A percentile compares a stretch with the other conserved stretches of the same genome.
phyloP scores from a whole-genome alignment of 92 coral and sea anemone species.

The Virgularia gustaviana region DNA sequence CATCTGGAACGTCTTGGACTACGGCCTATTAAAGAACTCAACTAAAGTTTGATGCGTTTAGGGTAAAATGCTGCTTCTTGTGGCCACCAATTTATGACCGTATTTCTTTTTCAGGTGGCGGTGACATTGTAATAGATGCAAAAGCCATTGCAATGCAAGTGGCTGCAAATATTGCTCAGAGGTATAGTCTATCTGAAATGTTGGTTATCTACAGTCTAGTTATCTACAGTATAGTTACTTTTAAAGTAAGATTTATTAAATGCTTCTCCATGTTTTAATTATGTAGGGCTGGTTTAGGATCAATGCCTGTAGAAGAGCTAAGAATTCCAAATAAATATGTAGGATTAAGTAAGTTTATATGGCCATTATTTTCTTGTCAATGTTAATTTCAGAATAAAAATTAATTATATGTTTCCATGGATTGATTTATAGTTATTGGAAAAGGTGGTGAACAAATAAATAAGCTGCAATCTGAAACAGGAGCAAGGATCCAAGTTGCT shows the following conservation, averaged over 20 bases:
- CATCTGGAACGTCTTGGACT: no score
- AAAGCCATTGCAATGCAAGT: conserved; percentile 98
- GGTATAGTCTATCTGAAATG: conserved; percentile 47
- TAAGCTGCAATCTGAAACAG: conserved; percentile 96
- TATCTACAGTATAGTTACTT: background rate
- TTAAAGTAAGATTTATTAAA: background rate
- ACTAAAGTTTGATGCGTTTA: background rate
- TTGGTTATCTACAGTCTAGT: background rate
- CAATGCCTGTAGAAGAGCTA: conserved; percentile 83
- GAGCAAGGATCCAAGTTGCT: conserved; percentile 99
- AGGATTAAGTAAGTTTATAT: conserved; percentile 76
- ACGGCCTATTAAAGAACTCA: no score
- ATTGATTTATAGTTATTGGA: conserved; percentile 72
- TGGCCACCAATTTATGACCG: conserved; percentile 8
- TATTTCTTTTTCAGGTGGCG: conserved; percentile 17
- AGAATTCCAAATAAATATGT: conserved; percentile 96
- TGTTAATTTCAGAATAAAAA: background rate
- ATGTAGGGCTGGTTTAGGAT: conserved; percentile 90
- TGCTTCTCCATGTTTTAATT: background rate
- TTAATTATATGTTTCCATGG: background rate
- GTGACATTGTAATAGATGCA: conserved; percentile 68
- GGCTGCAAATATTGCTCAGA: conserved; percentile 95
- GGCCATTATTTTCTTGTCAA: background rate
- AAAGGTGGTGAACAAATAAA: conserved; percentile 97
- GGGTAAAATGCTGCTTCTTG: background rate